Base-by-base conservation (phyloP, 2,113 vertebrate genomes). In the Gorsachius goisagi region DNA sequence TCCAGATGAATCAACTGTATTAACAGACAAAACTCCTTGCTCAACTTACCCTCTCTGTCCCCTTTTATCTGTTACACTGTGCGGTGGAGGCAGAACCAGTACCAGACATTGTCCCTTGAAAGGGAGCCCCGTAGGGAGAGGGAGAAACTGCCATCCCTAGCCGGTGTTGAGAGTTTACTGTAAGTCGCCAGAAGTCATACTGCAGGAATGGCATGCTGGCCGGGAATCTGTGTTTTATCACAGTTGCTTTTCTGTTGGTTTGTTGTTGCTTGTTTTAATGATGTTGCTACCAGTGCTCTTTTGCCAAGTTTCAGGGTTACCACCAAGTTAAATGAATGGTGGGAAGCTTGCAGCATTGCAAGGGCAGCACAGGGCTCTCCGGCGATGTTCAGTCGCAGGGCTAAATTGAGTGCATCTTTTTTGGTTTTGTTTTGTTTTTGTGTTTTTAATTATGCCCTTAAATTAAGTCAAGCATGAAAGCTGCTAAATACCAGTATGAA, bases 401-500 rank as follows among this genome's bases (percentile, higher is more conserved):
- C 78, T 86, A 86, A 90, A 93, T 16, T 11, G 22, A 71, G 35
- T 23, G n/a, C 52, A 24, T 95, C 72, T 35, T 80, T 81, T 78
- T 75, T 23, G 26, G 39, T 12, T 67, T 85, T 24, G 15, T 5
- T 77, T 81, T 67, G 50, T 3, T 39, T 80, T 83, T 55, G 37
- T 84, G 84, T 63, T 95, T 94, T 83, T 75, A 87, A 93, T 95
- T 77, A 88, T 17, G 33, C 27, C 33, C 30, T 74, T 88, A 94
- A 89, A 10, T 85, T 75, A 83, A 93, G 67, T 71, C 50, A 67
- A 59, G 44, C 56, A 21, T 62, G 59, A 77, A 77, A 93, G 60
- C 85, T 93, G 73, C 88, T 76, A 52, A 96, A 77, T 92, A 55
- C 23, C 83, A 81, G 39, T 33, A 63, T 68, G 73, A 81, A 27